Evolutionary conservation across 2,888 invertebrate genomes (phyloP).

Genomic region (Diarsia dahlii): DNA sequence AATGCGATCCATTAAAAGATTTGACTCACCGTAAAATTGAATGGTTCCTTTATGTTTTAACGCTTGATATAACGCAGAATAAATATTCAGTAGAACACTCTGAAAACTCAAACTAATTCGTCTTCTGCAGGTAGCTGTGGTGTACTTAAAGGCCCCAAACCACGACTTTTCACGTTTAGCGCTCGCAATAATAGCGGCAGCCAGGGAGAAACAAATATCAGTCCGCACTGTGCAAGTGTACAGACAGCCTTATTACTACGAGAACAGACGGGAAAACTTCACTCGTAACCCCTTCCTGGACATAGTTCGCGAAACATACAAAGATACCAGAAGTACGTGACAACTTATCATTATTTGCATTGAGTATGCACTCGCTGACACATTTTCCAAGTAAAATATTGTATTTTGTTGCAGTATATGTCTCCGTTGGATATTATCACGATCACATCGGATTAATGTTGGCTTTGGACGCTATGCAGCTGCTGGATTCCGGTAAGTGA

Average conservation of each 20-base stretch:
- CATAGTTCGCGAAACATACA: constrained; percentile 95
- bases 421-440: constrained; percentile 96
- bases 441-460: constrained; percentile 98
- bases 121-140: constrained; percentile 93
- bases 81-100: constrained; percentile 4
- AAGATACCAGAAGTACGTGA: constrained; percentile 96
- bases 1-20: constrained; percentile 29
- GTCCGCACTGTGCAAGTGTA: constrained; percentile 91
- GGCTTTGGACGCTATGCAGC: constrained; percentile 95
- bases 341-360: constrained; percentile 30
- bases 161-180: constrained; percentile 95
- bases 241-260: constrained; percentile 92
- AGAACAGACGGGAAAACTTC: constrained; percentile 92
- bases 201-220: constrained; percentile 93
- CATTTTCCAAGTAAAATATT: constrained; percentile 8
- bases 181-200: constrained; percentile 93
- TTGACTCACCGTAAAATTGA: constrained; percentile 49
- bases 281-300: constrained; percentile 96
- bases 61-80: constrained; percentile 16
- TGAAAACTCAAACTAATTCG: constrained; percentile 29
- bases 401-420: constrained; percentile 93
- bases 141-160: constrained; percentile 95
- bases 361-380: constrained; percentile 10
- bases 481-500: constrained; percentile 94
- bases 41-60: constrained; percentile 27